These are phyloP conservation scores for Cnemophilus loriae DNA, from an alignment of 2,113 vertebrate species.

Conservation along the genomic window DNA sequence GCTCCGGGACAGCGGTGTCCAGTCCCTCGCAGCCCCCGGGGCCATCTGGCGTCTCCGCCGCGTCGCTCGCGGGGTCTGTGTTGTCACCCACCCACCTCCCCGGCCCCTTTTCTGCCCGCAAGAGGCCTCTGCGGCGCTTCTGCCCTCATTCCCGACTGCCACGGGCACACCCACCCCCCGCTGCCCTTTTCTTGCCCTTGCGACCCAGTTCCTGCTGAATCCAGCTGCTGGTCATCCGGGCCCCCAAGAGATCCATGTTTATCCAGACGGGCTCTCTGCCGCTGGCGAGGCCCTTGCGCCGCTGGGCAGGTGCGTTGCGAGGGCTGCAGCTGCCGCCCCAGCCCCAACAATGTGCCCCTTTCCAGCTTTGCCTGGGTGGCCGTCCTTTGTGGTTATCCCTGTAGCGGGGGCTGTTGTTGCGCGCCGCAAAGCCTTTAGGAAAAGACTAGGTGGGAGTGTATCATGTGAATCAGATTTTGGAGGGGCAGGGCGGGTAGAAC, in stretches of 20 bases:
- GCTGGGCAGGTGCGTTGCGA: neutral
- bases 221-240: too few species aligned
- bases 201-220: neutral
- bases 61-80: neutral
- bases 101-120: neutral
- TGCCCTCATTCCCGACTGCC: neutral
- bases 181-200: neutral
- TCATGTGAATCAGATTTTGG: neutral
- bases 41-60: accelerated
- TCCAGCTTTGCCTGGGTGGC: neutral
- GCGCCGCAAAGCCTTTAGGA: neutral
- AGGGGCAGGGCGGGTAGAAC: neutral
- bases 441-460: neutral
- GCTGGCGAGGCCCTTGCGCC: too few species aligned
- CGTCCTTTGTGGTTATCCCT: neutral
- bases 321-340: neutral
- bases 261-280: accelerated
- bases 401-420: neutral
- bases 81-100: accelerated
- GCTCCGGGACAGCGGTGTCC: neutral
- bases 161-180: neutral
- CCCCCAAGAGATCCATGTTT: accelerated
- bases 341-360: neutral
- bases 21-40: accelerated
- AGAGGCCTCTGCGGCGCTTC: neutral